A percentile compares a stretch with the other conserved stretches of the same genome.
Evolutionary conservation across 2,113 vertebrate species (phyloP).

Genomic region (Aphyosemion australe): DNA sequence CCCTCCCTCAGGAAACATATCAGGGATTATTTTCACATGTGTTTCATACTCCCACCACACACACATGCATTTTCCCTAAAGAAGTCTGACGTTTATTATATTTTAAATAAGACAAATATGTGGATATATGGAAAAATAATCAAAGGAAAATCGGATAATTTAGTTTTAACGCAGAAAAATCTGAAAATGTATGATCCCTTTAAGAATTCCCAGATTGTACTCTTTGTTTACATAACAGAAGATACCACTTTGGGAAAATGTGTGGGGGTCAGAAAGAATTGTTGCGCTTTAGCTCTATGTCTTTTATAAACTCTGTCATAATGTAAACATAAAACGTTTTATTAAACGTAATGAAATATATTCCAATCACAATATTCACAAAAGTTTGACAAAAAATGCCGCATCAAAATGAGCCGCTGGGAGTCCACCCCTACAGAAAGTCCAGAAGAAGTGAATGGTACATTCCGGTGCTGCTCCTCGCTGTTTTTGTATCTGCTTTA

Average conservation of each 20-base stretch:
- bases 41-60: constrained; percentile 9
- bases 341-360: fast-evolving
- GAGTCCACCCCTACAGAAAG: constrained; percentile 59
- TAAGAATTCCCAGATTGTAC: constrained; percentile 77
- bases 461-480: constrained; percentile 69
- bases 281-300: not conserved
- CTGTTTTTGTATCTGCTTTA: constrained; percentile 78
- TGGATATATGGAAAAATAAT: not conserved
- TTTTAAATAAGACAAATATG: not conserved
- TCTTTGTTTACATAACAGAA: constrained; percentile 85
- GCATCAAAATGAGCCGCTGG: not conserved
- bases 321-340: fast-evolving
- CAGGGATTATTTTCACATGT: too few species aligned
- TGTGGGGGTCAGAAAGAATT: not conserved
- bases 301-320: not conserved
- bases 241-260: constrained; percentile 38
- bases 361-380: not conserved
- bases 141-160: not conserved
- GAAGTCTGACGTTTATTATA: not conserved
- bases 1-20: constrained; percentile 24
- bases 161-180: constrained; percentile 28
- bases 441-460: constrained; percentile 71
- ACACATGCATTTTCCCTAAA: not conserved
- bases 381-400: not conserved
- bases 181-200: constrained; percentile 54